Evolutionary conservation across 2,113 vertebrate species (phyloP).

Genomic region (Chloropsis hardwickii): DNA sequence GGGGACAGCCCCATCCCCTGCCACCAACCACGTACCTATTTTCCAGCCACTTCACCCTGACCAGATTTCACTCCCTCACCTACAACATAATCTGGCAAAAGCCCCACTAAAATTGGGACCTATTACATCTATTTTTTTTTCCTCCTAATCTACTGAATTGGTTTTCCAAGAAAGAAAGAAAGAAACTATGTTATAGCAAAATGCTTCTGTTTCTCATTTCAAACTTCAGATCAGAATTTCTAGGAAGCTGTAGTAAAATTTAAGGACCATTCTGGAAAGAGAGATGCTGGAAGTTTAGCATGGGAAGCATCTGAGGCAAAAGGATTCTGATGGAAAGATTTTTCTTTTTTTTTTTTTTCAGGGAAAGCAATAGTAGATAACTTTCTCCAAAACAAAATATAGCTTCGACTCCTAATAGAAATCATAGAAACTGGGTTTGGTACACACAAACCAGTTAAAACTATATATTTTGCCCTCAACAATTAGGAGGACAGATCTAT

Average conservation of each 20-base stretch:
- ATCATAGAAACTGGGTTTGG: background rate
- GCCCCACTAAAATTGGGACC: background rate
- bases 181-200: background rate
- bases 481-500: conserved; percentile 28
- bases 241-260: background rate
- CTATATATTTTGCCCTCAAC: background rate
- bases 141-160: background rate
- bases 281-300: background rate
- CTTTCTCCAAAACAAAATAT: background rate
- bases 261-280: background rate
- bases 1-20: background rate
- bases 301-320: background rate
- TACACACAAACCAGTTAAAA: background rate
- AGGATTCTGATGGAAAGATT: background rate
- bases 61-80: background rate
- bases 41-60: background rate
- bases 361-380: background rate
- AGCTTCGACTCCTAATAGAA: conserved; percentile 15
- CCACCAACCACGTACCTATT: background rate
- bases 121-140: background rate
- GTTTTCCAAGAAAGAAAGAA: background rate
- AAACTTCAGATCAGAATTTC: background rate
- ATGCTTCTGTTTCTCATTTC: background rate
- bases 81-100: background rate
- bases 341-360: background rate